Base-by-base conservation (phyloP, 1,140 invertebrate species). In the Calliopsis andreniformis region DNA sequence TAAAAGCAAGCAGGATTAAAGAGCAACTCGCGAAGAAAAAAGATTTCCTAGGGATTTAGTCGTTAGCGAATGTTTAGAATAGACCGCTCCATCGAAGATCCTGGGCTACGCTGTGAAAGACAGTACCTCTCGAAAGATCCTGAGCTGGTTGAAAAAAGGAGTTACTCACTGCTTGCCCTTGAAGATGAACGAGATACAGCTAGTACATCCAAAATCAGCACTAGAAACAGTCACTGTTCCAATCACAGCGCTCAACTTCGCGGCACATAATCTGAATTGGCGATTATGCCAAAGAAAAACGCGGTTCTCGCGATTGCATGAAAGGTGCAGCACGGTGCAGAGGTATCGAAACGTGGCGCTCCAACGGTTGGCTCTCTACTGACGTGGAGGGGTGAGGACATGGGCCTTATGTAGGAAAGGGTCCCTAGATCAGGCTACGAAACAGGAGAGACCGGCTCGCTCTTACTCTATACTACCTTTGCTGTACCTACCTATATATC, bases 351-450 rank as follows among this genome's bases (percentile, higher is more conserved):
- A 78, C 78, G 80, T 80, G 78, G 59, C 77, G 59, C 72, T 73
- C 64, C 45, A 85, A 87, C 85, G 85, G 83, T 82, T 86, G 77
- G 73, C 84, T 87, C 75, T 77, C 76, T 78, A 92, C 91, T 91
- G 89, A 87, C 83, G 83, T 80, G 80, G 83, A 81, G 77, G 87
- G 85, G 85, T 76, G 66, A 67, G 43, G 56, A 12, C 51, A 12
- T 67, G 91, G 90, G 90, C 89, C 91, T 91, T 92, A 92, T 91
- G 90, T 91, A 91, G 89, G 79, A 78, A 84, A 79, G 83, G 82
- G 81, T 79, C 85, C 80, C 77, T 84, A 82, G 79, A 80, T 83
- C 20, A 83, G 76, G 45, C 76, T 23, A 83, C 70, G 68, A 66
- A 84, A 83, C 82, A 82, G 68, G 82, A 84, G 82, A 84, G 82